phyloP scores from a whole-genome alignment of 2,888 invertebrate genomes.

The Agonopterix alstromeriana region DNA sequence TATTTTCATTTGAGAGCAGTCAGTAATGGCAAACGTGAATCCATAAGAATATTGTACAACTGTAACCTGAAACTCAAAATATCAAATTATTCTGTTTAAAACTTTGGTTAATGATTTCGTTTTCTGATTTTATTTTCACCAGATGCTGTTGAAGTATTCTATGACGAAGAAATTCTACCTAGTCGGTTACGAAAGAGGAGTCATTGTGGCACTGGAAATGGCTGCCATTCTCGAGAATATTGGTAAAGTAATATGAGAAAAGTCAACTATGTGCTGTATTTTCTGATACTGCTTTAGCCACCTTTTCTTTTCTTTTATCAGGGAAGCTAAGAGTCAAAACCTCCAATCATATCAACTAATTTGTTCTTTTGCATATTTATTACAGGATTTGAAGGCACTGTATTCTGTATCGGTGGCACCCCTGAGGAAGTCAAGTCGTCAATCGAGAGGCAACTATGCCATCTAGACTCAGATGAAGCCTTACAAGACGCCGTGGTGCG shows the following conservation, averaged over 20 bases:
- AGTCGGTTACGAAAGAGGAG: conserved; percentile 44
- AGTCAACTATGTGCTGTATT: too few relatives aligned
- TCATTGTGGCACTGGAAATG: conserved; percentile 37
- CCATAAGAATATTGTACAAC: too few relatives aligned
- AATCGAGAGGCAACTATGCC: conserved; percentile 26
- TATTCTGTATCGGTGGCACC: conserved; percentile 41
- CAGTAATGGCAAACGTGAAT: too few relatives aligned
- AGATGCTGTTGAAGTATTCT: conserved; percentile 20
- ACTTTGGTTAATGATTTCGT: too few relatives aligned
- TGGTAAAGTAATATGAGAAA: conserved; percentile 14
- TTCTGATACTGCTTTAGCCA: too few relatives aligned
- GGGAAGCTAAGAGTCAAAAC: too few relatives aligned
- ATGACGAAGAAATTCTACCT: conserved; percentile 32
- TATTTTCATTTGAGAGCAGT: too few relatives aligned
- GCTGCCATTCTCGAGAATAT: conserved; percentile 41
- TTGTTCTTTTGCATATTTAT: background rate
- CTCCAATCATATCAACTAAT: too few relatives aligned
- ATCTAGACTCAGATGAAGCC: conserved; percentile 22
- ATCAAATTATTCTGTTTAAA: too few relatives aligned
- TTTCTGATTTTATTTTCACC: background rate
- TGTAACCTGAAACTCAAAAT: too few relatives aligned
- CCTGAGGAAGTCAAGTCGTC: conserved; percentile 30
- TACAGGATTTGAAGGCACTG: conserved; percentile 39
- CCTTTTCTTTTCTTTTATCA: too few relatives aligned
- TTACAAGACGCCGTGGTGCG: conserved; percentile 34